Evolutionary conservation across 2,888 invertebrate species (phyloP), one percentile per base, ranked within the genome.

Genomic region (Ornithoptera priamus): DNA sequence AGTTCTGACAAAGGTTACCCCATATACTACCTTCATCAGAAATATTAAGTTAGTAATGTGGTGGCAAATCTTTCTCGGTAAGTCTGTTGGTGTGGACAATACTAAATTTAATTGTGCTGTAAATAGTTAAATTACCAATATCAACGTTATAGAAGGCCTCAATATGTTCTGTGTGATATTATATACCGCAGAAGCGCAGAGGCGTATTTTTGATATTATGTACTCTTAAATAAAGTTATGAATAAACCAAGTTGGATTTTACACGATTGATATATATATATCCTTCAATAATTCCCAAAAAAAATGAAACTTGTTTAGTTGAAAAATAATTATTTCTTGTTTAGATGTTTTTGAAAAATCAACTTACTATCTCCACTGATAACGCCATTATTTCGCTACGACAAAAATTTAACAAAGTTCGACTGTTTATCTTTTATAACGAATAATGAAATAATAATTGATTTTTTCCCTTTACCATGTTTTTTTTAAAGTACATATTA

Each of bases 1-100:
- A 60, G 50, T 60, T 60, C n/a, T 59, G 59, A 60, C 66, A 66
- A 66, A 66, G 59, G 59, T 50, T 50, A 60, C 60, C 50, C 24
- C 30, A 65, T 58, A 24, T 15, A 58, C 20, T 58, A 15, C 22
- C 18, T 24, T 18, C n/a, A 22, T 24, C n/a, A 58, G 10, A 1
- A 53, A 18, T 53, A 53, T 4, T n/a, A 53, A 53, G 17, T 12
- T 53, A 18, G n/a, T 53, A n/a, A 53, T 53, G 7, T 50, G 6
- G 15, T 18, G n/a, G 15, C 15, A 46, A 15, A 8, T 46, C 7
- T n/a, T 53, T 53, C 6, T 18, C 6, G 0, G 15, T 12, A 15
- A 46, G 46, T 46, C 15, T 10, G 39, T 39, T 46, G 12, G 3
- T 2, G 15, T 46, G 46, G 46, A 46, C 15, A 46, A 46, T 46